These are phyloP conservation scores for Semotilus atromaculatus DNA, from an alignment of 2,797 vertebrate genomes.

Conservation along the genomic window DNA sequence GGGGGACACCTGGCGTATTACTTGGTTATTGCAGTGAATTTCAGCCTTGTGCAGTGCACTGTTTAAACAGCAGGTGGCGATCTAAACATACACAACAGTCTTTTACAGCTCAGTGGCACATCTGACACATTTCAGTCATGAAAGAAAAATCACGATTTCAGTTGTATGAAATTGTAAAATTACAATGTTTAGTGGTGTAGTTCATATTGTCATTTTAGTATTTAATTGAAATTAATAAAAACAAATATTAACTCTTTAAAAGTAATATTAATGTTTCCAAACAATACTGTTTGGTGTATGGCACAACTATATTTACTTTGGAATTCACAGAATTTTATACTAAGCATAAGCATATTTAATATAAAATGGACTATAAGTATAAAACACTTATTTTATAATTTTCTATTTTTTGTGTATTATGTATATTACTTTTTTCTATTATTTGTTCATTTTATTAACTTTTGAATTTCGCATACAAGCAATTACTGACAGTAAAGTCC, in stretches of 20 bases:
- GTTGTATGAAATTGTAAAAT: not conserved
- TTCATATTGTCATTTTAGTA: not conserved
- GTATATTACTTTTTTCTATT: not conserved
- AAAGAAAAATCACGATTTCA: not conserved
- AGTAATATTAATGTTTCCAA: not conserved
- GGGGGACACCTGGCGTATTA: constrained; percentile 21
- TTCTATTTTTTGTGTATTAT: no score
- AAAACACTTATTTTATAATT: not conserved
- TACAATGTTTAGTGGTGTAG: not conserved
- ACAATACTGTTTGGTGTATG: not conserved
- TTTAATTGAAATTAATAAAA: not conserved
- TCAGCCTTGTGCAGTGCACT: not conserved
- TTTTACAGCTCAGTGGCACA: not conserved
- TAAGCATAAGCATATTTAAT: not conserved
- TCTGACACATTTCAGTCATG: not conserved
- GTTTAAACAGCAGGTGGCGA: constrained; percentile 26
- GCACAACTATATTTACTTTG: not conserved
- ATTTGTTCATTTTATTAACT: not conserved
- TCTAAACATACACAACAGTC: not conserved
- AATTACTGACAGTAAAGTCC: not conserved
- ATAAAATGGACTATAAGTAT: not conserved
- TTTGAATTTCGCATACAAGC: no score
- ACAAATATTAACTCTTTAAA: not conserved
- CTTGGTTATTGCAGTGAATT: not conserved
- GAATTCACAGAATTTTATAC: not conserved